Percentiles rank a stretch among this genome's conserved stretches.
Conservation (phyloP, 2,888 invertebrate genomes). For the Pristionchus entomophagus region DNA sequence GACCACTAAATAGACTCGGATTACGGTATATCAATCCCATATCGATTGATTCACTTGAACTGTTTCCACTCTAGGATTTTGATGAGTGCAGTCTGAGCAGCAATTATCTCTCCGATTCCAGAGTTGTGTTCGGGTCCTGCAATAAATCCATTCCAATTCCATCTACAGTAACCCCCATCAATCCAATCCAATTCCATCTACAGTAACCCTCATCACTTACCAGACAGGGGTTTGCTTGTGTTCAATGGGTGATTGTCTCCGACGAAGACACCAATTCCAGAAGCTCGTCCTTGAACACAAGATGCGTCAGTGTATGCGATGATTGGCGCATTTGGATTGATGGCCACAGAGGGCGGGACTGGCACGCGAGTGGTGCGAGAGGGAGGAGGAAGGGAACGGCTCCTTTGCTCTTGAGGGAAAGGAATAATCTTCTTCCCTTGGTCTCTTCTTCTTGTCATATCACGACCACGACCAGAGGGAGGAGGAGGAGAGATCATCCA, state of each 20-base stretch:
- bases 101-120: slow-evolving; percentile 44
- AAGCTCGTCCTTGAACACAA: background rate
- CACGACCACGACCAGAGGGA: background rate
- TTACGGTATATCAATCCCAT: background rate
- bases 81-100: slow-evolving; percentile 46
- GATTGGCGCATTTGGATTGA: background rate
- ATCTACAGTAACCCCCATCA: too few relatives aligned
- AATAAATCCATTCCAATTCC: background rate
- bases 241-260: slow-evolving; percentile 48
- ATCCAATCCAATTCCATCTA: too few relatives aligned
- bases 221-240: background rate
- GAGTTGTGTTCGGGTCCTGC: slow-evolving; percentile 37
- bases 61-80: slow-evolving; percentile 8
- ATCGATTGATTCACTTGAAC: slow-evolving; percentile 37
- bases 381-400: background rate
- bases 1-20: slow-evolving; percentile 34
- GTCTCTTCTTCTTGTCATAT: background rate
- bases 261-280: slow-evolving; percentile 47
- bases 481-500: background rate
- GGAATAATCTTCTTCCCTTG: too few relatives aligned
- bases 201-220: background rate
- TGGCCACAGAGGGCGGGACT: background rate
- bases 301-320: slow-evolving; percentile 48
- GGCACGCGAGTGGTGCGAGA: background rate
- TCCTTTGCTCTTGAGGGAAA: background rate